Conservation (phyloP, 92 coral and sea anemone species). For the Anthopleura xanthogrammica region DNA sequence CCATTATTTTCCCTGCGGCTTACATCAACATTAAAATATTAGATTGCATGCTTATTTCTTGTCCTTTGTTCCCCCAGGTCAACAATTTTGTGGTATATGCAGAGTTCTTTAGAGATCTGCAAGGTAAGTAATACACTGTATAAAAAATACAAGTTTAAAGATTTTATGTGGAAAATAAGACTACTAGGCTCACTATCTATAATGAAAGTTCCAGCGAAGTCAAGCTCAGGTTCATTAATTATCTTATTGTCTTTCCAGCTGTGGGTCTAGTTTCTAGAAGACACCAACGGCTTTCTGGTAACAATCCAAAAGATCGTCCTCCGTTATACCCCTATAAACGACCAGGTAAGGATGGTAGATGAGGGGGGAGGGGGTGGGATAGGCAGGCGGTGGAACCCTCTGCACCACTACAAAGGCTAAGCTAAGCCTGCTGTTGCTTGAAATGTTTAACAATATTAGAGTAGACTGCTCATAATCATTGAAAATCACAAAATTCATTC, state of each 20-base stretch:
- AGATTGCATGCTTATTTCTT: background rate
- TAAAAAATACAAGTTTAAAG: background rate
- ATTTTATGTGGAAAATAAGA: background rate
- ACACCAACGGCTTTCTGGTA: constrained; percentile 54
- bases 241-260: constrained; percentile 32
- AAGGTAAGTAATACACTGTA: constrained; percentile 51
- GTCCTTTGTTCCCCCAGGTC: constrained; percentile 45
- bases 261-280: constrained; percentile 86
- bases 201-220: too few relatives aligned
- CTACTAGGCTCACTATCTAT: background rate
- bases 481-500: too few relatives aligned
- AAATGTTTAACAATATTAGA: too few relatives aligned
- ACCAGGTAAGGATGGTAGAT: constrained; percentile 41
- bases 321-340: constrained; percentile 81
- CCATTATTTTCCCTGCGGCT: too few relatives aligned
- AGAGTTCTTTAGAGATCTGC: constrained; percentile 87
- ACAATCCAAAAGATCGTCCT: constrained; percentile 50
- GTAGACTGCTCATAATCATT: too few relatives aligned
- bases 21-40: background rate
- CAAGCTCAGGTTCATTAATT: too few relatives aligned
- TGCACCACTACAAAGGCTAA: too few relatives aligned
- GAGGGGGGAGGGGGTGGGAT: background rate
- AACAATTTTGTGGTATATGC: constrained; percentile 94
- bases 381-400: too few relatives aligned
- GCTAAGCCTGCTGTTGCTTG: too few relatives aligned